Evolutionary conservation across 2,888 invertebrate genomes (phyloP).

Genomic region (Pristionchus entomophagus): DNA sequence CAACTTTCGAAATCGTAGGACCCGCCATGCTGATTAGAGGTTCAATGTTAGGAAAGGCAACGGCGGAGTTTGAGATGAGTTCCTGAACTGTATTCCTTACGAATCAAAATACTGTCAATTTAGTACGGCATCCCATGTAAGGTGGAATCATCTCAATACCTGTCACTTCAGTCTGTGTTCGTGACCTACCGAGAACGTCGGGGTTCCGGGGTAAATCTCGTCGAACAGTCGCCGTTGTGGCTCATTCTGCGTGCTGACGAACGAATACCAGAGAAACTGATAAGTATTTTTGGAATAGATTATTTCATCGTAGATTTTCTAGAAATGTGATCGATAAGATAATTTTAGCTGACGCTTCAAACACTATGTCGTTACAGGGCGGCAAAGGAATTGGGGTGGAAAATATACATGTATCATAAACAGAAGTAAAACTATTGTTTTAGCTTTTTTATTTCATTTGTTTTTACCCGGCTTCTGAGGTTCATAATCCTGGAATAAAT

Average conservation of each 20-base stretch:
- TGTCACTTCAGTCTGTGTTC: neutral
- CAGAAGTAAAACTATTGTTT: too few relatives aligned
- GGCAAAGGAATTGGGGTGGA: too few relatives aligned
- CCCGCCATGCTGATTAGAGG: neutral
- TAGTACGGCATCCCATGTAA: too few relatives aligned
- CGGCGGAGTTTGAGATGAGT: neutral
- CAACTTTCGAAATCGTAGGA: neutral
- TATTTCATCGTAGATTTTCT: too few relatives aligned
- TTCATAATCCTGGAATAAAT: neutral
- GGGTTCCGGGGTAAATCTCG: neutral
- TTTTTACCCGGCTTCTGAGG: neutral
- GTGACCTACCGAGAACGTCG: neutral
- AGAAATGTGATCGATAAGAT: too few relatives aligned
- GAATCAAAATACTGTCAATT: too few relatives aligned
- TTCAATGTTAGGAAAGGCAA: neutral
- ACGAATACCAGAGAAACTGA: neutral
- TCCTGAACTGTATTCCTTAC: neutral
- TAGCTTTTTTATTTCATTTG: too few relatives aligned
- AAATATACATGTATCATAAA: too few relatives aligned
- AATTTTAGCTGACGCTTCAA: too few relatives aligned
- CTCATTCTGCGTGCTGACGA: neutral
- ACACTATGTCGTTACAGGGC: too few relatives aligned
- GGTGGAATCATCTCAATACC: too few relatives aligned
- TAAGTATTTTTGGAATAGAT: too few relatives aligned
- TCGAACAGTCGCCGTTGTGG: neutral